phyloP scores from a whole-genome alignment of 1,140 invertebrate species.

The Conus ventricosus region DNA sequence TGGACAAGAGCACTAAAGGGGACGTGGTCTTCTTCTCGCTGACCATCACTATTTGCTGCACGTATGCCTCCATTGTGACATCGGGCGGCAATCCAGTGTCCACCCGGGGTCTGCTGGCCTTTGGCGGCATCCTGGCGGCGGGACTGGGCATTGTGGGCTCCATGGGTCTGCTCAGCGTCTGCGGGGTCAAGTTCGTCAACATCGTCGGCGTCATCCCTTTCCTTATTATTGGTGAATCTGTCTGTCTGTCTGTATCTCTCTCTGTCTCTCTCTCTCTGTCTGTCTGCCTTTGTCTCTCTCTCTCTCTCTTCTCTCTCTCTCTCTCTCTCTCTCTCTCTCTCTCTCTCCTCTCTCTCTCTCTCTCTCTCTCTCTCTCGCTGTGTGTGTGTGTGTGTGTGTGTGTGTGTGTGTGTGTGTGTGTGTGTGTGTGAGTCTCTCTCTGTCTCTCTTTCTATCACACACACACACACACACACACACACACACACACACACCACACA shows the following conservation, averaged over 20 bases:
- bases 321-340: not conserved
- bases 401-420: conserved; percentile 19
- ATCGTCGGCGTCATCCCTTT: conserved; percentile 96
- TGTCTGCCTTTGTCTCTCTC: not conserved
- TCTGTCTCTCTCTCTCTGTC: conserved; percentile 34
- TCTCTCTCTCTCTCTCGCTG: too few relatives aligned
- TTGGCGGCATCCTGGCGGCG: conserved; percentile 93
- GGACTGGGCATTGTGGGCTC: conserved; percentile 91
- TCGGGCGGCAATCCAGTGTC: conserved; percentile 31
- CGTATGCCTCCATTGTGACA: conserved; percentile 50
- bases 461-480: too few relatives aligned
- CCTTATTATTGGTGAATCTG: conserved; percentile 91
- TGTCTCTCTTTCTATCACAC: too few relatives aligned
- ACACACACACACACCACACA: too few relatives aligned
- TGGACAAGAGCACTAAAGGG: conserved; percentile 42
- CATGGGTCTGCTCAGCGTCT: conserved; percentile 93
- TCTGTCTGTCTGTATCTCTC: too few relatives aligned
- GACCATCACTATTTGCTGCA: conserved; percentile 47
- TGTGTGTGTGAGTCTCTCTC: not conserved
- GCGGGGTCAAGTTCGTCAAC: conserved; percentile 94
- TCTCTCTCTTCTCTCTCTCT: too few relatives aligned
- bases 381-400: too few relatives aligned
- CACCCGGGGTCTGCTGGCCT: conserved; percentile 86
- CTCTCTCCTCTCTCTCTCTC: too few relatives aligned
- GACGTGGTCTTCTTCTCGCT: conserved; percentile 48